phyloP scores from a whole-genome alignment of 2,888 invertebrate species.

The Timema podura region DNA sequence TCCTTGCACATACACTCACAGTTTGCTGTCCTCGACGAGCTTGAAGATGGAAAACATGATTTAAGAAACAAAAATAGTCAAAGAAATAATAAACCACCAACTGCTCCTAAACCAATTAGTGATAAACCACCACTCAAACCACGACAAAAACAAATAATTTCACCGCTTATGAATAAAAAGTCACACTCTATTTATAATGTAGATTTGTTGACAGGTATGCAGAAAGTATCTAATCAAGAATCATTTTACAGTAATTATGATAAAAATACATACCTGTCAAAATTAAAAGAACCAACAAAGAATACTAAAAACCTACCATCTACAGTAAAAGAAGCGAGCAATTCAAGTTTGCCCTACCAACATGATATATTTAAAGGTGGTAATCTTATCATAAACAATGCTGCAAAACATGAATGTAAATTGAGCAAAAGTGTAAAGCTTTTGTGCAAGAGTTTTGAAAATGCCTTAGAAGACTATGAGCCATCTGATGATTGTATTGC shows the following conservation, averaged over 20 bases:
- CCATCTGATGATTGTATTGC: constrained; percentile 24
- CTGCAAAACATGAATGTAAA: constrained; percentile 14
- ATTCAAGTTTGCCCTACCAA: too few species aligned
- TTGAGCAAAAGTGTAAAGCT: constrained; percentile 24
- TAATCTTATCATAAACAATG: not conserved
- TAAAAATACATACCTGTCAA: too few species aligned
- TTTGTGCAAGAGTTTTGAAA: constrained; percentile 30
- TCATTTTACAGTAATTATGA: too few species aligned
- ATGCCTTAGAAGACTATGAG: constrained; percentile 27
- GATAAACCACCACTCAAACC: constrained; percentile 31
- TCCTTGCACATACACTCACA: constrained; percentile 17
- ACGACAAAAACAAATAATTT: constrained; percentile 19
- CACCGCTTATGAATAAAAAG: too few species aligned
- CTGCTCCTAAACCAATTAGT: constrained; percentile 27
- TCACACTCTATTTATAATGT: too few species aligned
- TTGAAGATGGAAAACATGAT: not conserved
- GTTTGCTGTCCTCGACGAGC: constrained; percentile 3
- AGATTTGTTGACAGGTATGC: too few species aligned
- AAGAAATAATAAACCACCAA: constrained; percentile 23
- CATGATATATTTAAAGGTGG: too few species aligned
- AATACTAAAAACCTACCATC: too few species aligned
- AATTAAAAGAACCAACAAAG: too few species aligned
- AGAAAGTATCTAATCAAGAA: too few species aligned
- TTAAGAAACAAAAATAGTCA: not conserved
- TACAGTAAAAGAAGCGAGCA: too few species aligned